A percentile compares a stretch with the other conserved stretches of the same genome.
phyloP scores from a whole-genome alignment of 2,888 invertebrate genomes.

The Melitaea athalia region DNA sequence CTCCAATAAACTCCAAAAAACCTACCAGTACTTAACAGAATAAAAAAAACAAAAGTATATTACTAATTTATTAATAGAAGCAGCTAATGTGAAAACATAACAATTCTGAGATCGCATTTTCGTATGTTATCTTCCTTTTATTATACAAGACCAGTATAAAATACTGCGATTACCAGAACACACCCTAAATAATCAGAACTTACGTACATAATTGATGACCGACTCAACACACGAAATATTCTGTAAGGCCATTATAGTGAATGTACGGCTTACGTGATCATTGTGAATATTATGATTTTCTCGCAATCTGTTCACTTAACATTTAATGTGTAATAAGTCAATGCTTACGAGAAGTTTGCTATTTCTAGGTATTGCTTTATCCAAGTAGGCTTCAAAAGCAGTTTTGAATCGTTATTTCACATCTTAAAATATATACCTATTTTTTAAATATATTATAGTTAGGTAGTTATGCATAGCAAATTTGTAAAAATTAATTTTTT shows the following conservation, averaged over 20 bases:
- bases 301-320: conserved; percentile 7
- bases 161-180: conserved; percentile 25
- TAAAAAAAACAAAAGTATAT: background rate
- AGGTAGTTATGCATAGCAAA: too few relatives aligned
- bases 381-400: too few relatives aligned
- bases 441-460: too few relatives aligned
- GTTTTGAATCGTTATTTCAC: too few relatives aligned
- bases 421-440: too few relatives aligned
- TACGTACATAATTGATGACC: conserved; percentile 37
- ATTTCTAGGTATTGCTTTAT: background rate
- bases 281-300: conserved; percentile 14
- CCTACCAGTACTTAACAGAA: background rate
- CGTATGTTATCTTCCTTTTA: conserved; percentile 36
- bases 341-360: background rate
- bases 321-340: conserved; percentile 7
- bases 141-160: conserved; percentile 24
- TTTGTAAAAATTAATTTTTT: too few relatives aligned
- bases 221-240: conserved; percentile 22
- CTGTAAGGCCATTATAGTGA: conserved; percentile 5
- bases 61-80: conserved; percentile 4
- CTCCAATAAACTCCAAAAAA: too few relatives aligned
- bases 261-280: conserved; percentile 19
- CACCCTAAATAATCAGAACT: conserved; percentile 34
- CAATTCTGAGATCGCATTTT: conserved; percentile 26
- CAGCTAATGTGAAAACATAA: conserved; percentile 34